Conservation (phyloP, 2,113 vertebrate species). For the Brevimyrus niger region DNA sequence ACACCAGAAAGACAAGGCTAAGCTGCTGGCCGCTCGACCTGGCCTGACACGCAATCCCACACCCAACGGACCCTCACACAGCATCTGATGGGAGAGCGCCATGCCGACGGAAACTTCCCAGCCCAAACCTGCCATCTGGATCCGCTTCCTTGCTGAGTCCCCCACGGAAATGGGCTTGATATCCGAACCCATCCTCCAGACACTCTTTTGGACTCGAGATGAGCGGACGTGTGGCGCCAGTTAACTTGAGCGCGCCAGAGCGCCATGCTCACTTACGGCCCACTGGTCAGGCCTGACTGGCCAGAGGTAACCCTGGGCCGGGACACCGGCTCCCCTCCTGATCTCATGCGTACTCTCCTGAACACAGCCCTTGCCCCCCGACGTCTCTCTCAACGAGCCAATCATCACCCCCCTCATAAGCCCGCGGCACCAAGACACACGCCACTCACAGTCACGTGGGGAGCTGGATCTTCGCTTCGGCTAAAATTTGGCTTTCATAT, state of each 20-base stretch:
- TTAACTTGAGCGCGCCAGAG: neutral
- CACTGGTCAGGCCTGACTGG: neutral
- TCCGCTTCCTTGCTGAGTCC: neutral
- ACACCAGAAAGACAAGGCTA: neutral
- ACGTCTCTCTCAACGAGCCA: neutral
- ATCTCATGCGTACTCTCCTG: neutral
- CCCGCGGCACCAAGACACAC: neutral
- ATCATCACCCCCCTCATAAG: neutral
- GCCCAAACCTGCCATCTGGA: neutral
- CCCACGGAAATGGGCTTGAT: neutral
- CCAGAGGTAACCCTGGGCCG: neutral
- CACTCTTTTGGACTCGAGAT: neutral
- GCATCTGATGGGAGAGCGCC: neutral
- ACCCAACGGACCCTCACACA: neutral
- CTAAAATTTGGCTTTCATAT: neutral
- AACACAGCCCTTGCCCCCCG: neutral
- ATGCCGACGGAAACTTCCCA: neutral
- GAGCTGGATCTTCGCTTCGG: neutral
- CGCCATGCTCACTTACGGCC: neutral
- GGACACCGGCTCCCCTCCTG: neutral
- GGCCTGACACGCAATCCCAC: neutral
- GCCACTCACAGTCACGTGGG: neutral
- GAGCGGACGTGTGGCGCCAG: neutral
- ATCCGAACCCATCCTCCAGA: neutral
- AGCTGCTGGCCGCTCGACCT: neutral